Evolutionary conservation across 92 coral and sea anemone species (phyloP), one percentile per base, ranked within the genome.

Genomic region (Porites divaricata): DNA sequence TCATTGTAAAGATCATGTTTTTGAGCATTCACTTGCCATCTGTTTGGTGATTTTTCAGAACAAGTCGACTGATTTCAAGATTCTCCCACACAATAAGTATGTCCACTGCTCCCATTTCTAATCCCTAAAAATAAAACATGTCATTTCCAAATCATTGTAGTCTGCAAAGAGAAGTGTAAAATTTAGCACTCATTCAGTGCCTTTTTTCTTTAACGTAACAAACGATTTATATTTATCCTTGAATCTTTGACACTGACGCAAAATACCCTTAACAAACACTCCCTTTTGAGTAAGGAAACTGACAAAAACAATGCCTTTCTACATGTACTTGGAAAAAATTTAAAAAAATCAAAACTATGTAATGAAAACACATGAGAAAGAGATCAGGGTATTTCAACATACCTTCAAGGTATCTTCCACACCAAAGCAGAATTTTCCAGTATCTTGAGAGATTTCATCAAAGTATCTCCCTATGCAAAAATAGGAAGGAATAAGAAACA

Each of bases 371-470:
- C 14, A 54, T 11, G 6, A 14, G 19, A 15, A 28, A 35, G n/a
- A n/a, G 63, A 35, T 35, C 45, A 35, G 45, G 45, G 45, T 10
- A 35, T 53, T 20, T 22, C 63, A 21, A 41, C 41, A 53, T 65
- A 96, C 99, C 96, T 94, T 96, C 48, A 96, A 89, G 51, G 99
- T 96, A 86, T 96, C 99, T 19, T 89, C 99, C 25, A 96, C 98
- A 56, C 99, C 99, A 92, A 96, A 96, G 80, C 99, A 96, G 84
- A 89, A 96, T 70, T 94, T 96, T 35, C 99, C 99, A 78, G 99
- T 96, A 72, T 96, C 99, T 87, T 96, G 99, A 16, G 99, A 96
- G 41, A 96, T 96, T 90, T 96, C 99, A 94, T 96, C 99, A 94
- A 96, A 96, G 83, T 96, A 96, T 76, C 90, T 88, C 78, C 98